A percentile compares a stretch with the other conserved stretches of the same genome.
These are phyloP conservation scores for Dipodomys spectabilis DNA, from an alignment of 2,113 vertebrate genomes.

Conservation along the genomic window DNA sequence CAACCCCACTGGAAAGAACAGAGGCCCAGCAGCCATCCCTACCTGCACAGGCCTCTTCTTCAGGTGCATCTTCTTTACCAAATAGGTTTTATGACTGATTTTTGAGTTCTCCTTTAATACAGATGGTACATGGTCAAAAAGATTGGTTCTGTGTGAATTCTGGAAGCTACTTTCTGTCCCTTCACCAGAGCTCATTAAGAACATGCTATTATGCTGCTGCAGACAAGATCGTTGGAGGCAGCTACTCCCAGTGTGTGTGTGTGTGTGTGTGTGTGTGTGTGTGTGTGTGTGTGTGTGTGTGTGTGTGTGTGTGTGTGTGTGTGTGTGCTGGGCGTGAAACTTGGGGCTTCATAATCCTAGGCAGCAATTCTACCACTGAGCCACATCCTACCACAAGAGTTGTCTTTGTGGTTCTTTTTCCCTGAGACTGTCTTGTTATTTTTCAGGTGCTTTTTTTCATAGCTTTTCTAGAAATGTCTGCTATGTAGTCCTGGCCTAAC, in stretches of 20 bases:
- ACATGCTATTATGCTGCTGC: not conserved
- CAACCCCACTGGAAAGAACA: not conserved
- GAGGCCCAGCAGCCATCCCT: not conserved
- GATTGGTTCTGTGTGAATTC: not conserved
- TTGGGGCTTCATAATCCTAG: not conserved
- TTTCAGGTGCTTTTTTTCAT: not conserved
- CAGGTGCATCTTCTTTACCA: constrained; percentile 83
- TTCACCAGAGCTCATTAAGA: not conserved
- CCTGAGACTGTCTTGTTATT: fast-evolving
- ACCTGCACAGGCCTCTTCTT: constrained; percentile 84
- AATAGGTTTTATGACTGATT: constrained; percentile 84
- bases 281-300: no score
- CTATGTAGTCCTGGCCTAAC: no score
- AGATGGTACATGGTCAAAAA: not conserved
- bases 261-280: no score
- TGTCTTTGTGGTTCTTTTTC: not conserved
- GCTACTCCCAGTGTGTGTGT: not conserved
- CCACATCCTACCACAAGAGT: not conserved
- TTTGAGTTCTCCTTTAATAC: constrained; percentile 80
- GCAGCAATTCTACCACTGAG: not conserved
- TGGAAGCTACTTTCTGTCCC: not conserved
- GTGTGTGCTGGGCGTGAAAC: not conserved
- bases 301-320: no score
- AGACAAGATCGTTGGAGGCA: not conserved
- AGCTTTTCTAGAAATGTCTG: not conserved